These are phyloP conservation scores for Gobiocypris rarus DNA, from an alignment of 2,113 vertebrate genomes.

Conservation along the genomic window DNA sequence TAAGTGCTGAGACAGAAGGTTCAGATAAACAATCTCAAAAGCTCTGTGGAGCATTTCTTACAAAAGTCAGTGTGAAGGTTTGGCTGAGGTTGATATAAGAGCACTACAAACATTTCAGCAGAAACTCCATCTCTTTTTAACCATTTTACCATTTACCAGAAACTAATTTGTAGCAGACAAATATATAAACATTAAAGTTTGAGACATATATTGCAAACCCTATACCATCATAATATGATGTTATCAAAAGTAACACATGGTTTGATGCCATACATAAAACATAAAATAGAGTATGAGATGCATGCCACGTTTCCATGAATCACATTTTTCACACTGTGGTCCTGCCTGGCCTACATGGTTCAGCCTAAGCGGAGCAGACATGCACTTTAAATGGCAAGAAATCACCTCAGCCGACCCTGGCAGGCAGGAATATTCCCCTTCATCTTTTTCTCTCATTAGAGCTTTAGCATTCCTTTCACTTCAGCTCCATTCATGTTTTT, in stretches of 20 bases:
- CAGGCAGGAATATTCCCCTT: neutral
- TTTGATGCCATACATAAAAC: neutral
- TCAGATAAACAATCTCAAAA: conserved; percentile 27
- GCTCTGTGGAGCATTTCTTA: neutral
- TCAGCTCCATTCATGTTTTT: conserved; percentile 14
- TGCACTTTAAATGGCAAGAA: neutral
- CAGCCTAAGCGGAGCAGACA: neutral
- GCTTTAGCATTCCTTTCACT: neutral
- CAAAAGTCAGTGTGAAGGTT: neutral
- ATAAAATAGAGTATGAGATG: neutral
- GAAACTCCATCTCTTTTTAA: neutral
- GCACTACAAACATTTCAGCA: neutral
- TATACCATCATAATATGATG: neutral
- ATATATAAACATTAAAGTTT: neutral
- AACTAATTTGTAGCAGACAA: neutral
- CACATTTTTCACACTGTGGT: neutral
- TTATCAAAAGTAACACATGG: conserved; percentile 2
- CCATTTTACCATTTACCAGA: neutral
- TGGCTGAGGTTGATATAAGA: conserved; percentile 12
- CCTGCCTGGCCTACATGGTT: neutral
- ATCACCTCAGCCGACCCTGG: neutral
- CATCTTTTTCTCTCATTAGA: neutral
- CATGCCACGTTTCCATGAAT: neutral
- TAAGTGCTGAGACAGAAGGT: neutral
- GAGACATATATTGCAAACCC: neutral